Conservation (phyloP, 1,140 invertebrate genomes). For the Dendrolimus kikuchii region DNA sequence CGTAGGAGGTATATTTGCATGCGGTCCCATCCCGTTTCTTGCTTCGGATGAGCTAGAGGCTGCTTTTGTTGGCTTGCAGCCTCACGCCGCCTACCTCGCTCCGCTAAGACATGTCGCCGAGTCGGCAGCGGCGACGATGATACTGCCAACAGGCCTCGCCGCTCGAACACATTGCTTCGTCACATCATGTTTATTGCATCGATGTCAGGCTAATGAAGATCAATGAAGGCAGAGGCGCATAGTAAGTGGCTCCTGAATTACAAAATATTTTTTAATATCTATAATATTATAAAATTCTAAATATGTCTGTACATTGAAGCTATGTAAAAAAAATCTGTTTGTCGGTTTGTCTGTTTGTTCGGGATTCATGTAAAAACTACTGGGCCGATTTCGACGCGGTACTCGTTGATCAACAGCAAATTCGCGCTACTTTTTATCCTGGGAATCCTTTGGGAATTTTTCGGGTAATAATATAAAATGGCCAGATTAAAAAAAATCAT, state of each 20-base stretch:
- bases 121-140: conserved; percentile 22
- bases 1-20: conserved; percentile 46
- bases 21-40: conserved; percentile 53
- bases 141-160: conserved; percentile 26
- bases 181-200: conserved; percentile 38
- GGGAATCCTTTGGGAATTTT: no score
- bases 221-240: conserved; percentile 38
- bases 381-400: no score
- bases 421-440: no score
- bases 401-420: no score
- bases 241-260: background rate
- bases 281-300: background rate
- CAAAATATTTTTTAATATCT: background rate
- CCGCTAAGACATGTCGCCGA: conserved; percentile 28
- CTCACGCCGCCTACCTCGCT: conserved; percentile 16
- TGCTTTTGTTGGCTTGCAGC: conserved; percentile 5
- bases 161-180: conserved; percentile 37
- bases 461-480: no score
- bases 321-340: no score
- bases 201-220: conserved; percentile 62
- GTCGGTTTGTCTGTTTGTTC: no score
- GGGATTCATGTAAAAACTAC: no score
- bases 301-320: no score
- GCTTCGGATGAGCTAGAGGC: conserved; percentile 15
- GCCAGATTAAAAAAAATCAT: no score